Evolutionary conservation across 1,140 invertebrate species (phyloP).

Genomic region (Daktulosphaira vitifoliae): DNA sequence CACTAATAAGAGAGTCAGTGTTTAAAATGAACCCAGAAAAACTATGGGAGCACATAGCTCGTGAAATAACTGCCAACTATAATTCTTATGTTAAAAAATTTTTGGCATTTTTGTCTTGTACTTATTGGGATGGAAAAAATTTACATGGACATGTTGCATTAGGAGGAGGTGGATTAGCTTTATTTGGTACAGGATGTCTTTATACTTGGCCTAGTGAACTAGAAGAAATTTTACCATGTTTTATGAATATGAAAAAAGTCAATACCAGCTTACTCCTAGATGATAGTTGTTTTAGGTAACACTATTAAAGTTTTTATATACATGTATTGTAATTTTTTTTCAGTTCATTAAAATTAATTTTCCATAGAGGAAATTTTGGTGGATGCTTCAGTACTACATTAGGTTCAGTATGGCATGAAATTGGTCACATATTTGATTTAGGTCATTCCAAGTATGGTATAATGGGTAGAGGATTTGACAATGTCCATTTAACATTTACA

Average conservation of each 20-base stretch:
- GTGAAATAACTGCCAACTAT: slow-evolving; percentile 57
- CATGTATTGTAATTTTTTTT: neutral
- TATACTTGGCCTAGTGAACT: slow-evolving; percentile 78
- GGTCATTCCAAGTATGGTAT: slow-evolving; percentile 84
- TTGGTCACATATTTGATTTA: slow-evolving; percentile 90
- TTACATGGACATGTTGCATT: slow-evolving; percentile 72
- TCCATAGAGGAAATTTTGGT: slow-evolving; percentile 63
- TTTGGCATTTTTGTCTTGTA: slow-evolving; percentile 81
- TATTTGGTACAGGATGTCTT: slow-evolving; percentile 82
- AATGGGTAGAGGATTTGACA: slow-evolving; percentile 90
- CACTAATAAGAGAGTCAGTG: slow-evolving; percentile 59
- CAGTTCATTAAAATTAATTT: slow-evolving; percentile 31
- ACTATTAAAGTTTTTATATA: slow-evolving; percentile 11
- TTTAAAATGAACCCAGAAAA: slow-evolving; percentile 64
- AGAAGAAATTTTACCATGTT: slow-evolving; percentile 55
- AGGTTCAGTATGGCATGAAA: slow-evolving; percentile 87
- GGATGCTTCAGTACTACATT: slow-evolving; percentile 85
- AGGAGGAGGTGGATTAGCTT: slow-evolving; percentile 78
- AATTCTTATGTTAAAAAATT: slow-evolving; percentile 67
- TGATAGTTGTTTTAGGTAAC: slow-evolving; percentile 71
- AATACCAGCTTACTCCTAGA: slow-evolving; percentile 69
- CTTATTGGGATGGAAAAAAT: slow-evolving; percentile 60
- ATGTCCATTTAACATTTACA: slow-evolving; percentile 67
- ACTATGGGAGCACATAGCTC: slow-evolving; percentile 75
- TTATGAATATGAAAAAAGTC: slow-evolving; percentile 53